Evolutionary conservation across 1,140 invertebrate genomes (phyloP), one percentile per base, ranked within the genome.

Genomic region (Formica selysi): DNA sequence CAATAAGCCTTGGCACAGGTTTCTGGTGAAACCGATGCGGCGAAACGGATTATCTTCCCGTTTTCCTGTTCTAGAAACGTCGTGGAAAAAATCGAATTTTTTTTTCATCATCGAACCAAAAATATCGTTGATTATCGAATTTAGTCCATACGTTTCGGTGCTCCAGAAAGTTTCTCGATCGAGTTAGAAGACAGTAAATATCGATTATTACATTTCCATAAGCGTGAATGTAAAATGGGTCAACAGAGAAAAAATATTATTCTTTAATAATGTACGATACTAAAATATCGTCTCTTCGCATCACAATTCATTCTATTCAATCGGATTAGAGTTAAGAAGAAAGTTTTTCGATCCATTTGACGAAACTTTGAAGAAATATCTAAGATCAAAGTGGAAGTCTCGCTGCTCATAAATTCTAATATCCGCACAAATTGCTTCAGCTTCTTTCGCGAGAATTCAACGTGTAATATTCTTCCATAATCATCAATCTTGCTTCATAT

Each of bases 21-120:
- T 64, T 87, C 70, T 64, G 76, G 44, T 64, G 71, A 87, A 85
- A 62, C 38, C 44, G 29, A 26, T 65, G 26, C 22, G 11, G 7
- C 3, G 32, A 32, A 32, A 29, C 26, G 22, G 22, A 51, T 0
- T 36, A 11, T 10, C 6, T 73, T 61, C 16, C 6, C 44, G 16
- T 70, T 78, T 22, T 36, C 44, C 11, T 16, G 6, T 62, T 26
- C 5, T 44, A 4, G n/a, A 2, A 61, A 41, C 22, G 5, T 22
- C 2, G 8, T 76, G 13, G 1, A 44, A 36, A 36, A 48, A 22
- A 67, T 38, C 41, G 13, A 70, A 83, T 29, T 29, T 29, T 29
- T 32, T 44, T 51, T 61, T 8, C 36, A 54, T 62, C 10, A 19
- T 16, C 19, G 11, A 29, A 19, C 13, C 19, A 26, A 8, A 73